Base-by-base conservation (phyloP, 2,113 vertebrate species). In the Malurus elegans region DNA sequence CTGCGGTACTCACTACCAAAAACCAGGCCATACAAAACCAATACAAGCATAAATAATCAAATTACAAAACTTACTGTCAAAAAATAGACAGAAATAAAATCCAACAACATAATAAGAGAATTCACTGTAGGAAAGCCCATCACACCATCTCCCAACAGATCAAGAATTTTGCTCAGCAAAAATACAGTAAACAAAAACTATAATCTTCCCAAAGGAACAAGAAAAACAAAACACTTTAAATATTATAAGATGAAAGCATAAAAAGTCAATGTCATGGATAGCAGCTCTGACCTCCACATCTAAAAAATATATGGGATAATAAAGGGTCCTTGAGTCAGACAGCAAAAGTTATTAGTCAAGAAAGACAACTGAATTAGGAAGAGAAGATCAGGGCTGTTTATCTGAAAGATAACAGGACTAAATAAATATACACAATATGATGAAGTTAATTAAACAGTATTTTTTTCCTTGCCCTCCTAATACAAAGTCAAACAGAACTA, bases 401-500 rank as follows among this genome's bases (percentile, higher is more conserved):
- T 79, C 71, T 51, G 54, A 73, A 89, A 94, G 62, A 74, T 36
- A 78, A 76, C 9, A 61, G n/a, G 34, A 72, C 71, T 91, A 60
- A 54, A 92, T 58, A 82, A 89, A 94, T 54, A 91, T 5, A 83
- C 47, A 88, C 51, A 85, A 66, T 26, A 91, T 5, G 73, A 38
- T 61, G 51, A 42, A 89, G 54, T 70, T 60, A 94, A 82, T 82
- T 84, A 79, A 56, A 48, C 87, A 87, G 29, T 64, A 60, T 24
- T 88, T 93, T 90, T 91, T 90, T 36, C 66, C 58, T 70, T 65
- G 40, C 36, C 47, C 36, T 89, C 50, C 58, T 85, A 91, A 76
- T 57, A 80, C 54, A 51, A 96, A 91, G 64, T 86, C 87, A 91
- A 82, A 76, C 44, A 72, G 58, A 96, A 91, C 9, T 40, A 69